Conservation (phyloP, 2,888 invertebrate genomes). For the Tethea ocularis region DNA sequence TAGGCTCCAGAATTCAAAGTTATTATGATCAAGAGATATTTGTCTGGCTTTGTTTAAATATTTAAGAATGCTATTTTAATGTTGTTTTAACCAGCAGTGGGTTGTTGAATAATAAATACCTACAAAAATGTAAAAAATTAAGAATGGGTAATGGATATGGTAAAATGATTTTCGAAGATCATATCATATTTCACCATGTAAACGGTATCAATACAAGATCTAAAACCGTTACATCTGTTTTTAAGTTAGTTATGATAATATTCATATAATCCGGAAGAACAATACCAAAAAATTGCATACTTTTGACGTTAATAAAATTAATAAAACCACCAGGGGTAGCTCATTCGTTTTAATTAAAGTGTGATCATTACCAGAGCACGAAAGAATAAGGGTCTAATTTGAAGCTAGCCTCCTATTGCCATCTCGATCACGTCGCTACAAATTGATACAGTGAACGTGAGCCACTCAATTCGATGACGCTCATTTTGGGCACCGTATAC, state of each 20-base stretch:
- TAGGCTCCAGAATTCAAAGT: conserved; percentile 37
- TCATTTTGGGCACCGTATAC: conserved; percentile 54
- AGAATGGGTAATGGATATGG: background rate
- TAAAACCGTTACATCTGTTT: no score
- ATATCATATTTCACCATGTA: no score
- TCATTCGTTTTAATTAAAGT: conserved; percentile 58
- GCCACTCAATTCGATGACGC: conserved; percentile 61
- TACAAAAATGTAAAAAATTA: background rate
- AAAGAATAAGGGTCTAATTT: conserved; percentile 58
- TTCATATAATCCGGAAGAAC: background rate
- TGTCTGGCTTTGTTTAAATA: background rate
- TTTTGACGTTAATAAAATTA: background rate
- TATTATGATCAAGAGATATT: conserved; percentile 34
- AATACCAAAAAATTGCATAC: background rate
- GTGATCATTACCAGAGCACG: conserved; percentile 47
- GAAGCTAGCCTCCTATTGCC: conserved; percentile 43
- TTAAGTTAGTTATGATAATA: background rate
- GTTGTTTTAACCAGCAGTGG: background rate
- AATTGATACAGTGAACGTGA: conserved; percentile 72
- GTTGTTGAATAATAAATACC: background rate
- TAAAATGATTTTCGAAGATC: no score
- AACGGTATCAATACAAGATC: no score
- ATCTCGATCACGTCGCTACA: conserved; percentile 61
- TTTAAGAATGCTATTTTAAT: background rate
- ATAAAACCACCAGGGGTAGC: conserved; percentile 13